These are phyloP conservation scores for Drosophila macrothrix DNA, from an alignment of 2,888 invertebrate species.

Conservation along the genomic window DNA sequence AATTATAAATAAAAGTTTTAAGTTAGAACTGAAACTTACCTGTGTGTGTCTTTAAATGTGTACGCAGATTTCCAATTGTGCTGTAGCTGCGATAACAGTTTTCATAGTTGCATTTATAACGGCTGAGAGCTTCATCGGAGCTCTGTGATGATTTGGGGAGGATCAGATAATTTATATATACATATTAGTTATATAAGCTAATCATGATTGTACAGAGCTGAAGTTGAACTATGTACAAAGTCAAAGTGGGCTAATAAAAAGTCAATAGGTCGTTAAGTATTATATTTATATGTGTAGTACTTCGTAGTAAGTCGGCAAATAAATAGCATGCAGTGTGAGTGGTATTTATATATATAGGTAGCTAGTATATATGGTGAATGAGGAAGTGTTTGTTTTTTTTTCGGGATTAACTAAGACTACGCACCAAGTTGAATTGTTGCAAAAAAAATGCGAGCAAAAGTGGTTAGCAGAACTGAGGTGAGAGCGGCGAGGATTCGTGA, in stretches of 20 bases:
- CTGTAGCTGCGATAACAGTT: conserved; percentile 96
- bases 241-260: conserved; percentile 37
- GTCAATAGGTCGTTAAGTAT: conserved; percentile 65
- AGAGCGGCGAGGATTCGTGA: conserved; percentile 50
- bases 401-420: conserved; percentile 61
- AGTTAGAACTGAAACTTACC: conserved; percentile 86
- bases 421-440: conserved; percentile 59
- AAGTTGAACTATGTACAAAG: conserved; percentile 57
- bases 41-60: conserved; percentile 98
- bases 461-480: conserved; percentile 61
- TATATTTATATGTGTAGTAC: conserved; percentile 39
- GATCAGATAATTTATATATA: conserved; percentile 19
- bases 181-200: conserved; percentile 19
- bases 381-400: neutral
- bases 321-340: conserved; percentile 42
- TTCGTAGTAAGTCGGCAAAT: conserved; percentile 61
- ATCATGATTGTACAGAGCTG: conserved; percentile 16
- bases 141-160: conserved; percentile 66
- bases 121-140: conserved; percentile 85
- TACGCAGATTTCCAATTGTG: conserved; percentile 96
- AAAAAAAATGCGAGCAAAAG: conserved; percentile 25
- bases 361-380: conserved; percentile 1
- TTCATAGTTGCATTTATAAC: conserved; percentile 95
- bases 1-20: neutral
- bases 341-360: neutral